Percentiles rank a stretch among this genome's conserved stretches.
Conservation (phyloP, 2,888 invertebrate genomes). For the Leptogaster cylindrica region DNA sequence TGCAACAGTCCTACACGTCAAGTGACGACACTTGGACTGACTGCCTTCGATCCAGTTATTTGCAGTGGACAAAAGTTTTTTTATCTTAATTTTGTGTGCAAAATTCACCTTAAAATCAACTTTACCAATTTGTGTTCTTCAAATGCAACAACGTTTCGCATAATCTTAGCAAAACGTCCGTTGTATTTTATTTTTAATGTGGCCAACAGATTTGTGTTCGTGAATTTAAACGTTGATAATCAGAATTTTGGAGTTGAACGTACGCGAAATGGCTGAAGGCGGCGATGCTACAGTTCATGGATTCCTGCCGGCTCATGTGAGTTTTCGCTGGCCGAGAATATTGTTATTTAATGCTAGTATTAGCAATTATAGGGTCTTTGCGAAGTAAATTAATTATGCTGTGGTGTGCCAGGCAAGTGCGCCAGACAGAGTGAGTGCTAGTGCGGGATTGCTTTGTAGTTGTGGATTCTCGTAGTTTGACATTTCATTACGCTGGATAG, state of each 20-base stretch:
- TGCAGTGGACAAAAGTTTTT: background rate
- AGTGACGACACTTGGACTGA: background rate
- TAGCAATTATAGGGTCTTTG: too few species aligned
- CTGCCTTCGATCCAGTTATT: background rate
- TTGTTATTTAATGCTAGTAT: background rate
- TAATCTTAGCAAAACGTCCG: too few species aligned
- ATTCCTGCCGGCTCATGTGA: conserved; percentile 49
- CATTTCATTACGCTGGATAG: background rate
- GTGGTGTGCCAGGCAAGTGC: too few species aligned
- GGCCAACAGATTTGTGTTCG: conserved; percentile 21
- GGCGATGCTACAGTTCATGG: conserved; percentile 57
- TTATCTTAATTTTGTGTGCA: background rate
- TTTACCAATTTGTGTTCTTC: too few species aligned
- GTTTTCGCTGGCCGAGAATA: conserved; percentile 21
- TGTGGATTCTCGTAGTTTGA: conserved; percentile 5
- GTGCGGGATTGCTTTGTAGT: background rate
- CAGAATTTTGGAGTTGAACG: background rate
- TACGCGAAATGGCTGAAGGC: conserved; percentile 51
- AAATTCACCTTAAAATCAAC: too few species aligned
- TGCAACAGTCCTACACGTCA: conserved; percentile 27
- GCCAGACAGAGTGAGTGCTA: too few species aligned
- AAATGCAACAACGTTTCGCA: too few species aligned
- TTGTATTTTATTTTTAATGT: conserved; percentile 15
- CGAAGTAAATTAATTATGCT: conserved; percentile 22
- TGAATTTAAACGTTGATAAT: background rate